Evolutionary conservation across 2,113 vertebrate species (phyloP).

Genomic region (Hydrolagus affinis): DNA sequence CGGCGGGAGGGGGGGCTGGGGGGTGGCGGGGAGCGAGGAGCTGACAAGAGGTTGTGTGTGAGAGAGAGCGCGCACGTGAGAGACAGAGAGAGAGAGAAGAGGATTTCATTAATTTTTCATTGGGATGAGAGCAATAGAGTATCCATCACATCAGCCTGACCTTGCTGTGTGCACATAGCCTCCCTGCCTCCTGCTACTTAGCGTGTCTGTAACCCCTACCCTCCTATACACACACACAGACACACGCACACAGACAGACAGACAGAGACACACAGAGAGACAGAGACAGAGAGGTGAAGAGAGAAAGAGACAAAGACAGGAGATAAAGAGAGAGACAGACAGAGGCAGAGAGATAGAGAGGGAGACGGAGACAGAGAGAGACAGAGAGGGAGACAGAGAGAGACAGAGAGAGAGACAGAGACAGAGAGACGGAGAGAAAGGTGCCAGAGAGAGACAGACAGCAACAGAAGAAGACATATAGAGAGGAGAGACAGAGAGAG

Average conservation of each 20-base stretch:
- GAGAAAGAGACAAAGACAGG: neutral
- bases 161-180: constrained; percentile 34
- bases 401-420: neutral
- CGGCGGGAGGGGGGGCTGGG: no score
- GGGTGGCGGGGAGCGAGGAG: no score
- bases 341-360: neutral
- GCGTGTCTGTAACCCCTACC: neutral
- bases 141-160: constrained; percentile 33
- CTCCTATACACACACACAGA: neutral
- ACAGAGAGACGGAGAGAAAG: neutral
- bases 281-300: neutral
- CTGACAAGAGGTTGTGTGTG: neutral
- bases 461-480: neutral
- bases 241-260: no score
- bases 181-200: constrained; percentile 38
- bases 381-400: neutral
- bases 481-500: neutral
- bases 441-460: neutral
- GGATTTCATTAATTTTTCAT: constrained; percentile 35
- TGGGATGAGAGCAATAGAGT: constrained; percentile 4
- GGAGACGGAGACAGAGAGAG: neutral
- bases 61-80: constrained; percentile 32
- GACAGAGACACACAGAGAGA: neutral
- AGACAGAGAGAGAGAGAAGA: constrained; percentile 36
- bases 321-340: neutral